A percentile compares a stretch with the other conserved stretches of the same genome.
Conservation (phyloP, 2,888 invertebrate species). For the Cryptus viduatorius region DNA sequence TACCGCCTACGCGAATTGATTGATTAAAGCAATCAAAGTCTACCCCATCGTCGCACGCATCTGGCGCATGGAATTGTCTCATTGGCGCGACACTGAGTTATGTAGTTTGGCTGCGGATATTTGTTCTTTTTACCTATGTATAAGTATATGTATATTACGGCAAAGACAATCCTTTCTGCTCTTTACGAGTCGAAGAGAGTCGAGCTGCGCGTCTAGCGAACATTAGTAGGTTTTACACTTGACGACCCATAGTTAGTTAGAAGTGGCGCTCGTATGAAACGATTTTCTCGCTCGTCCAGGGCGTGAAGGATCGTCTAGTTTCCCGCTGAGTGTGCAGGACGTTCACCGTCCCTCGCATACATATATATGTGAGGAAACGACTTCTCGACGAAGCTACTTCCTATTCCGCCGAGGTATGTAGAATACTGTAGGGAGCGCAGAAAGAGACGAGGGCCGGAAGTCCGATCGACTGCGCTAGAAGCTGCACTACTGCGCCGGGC, state of each 20-base stretch:
- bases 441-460: conserved; percentile 36
- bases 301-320: conserved; percentile 16
- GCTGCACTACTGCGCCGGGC: background rate
- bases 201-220: background rate
- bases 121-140: background rate
- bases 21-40: conserved; percentile 48
- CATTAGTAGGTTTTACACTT: background rate
- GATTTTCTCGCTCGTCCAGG: conserved; percentile 17
- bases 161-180: background rate
- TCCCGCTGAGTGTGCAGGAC: conserved; percentile 2
- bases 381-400: background rate
- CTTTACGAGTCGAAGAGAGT: background rate
- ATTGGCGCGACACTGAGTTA: background rate
- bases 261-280: conserved; percentile 20
- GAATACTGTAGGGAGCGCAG: conserved; percentile 2
- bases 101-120: background rate
- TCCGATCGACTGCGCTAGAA: conserved; percentile 14
- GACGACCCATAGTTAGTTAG: background rate
- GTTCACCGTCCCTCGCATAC: background rate
- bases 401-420: conserved; percentile 1
- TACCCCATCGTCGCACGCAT: background rate
- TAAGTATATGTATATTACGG: background rate
- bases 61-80: background rate
- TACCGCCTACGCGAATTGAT: conserved; percentile 27
- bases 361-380: background rate